Conservation (phyloP, 2,888 invertebrate species). For the Gymnosoma rotundatum region DNA sequence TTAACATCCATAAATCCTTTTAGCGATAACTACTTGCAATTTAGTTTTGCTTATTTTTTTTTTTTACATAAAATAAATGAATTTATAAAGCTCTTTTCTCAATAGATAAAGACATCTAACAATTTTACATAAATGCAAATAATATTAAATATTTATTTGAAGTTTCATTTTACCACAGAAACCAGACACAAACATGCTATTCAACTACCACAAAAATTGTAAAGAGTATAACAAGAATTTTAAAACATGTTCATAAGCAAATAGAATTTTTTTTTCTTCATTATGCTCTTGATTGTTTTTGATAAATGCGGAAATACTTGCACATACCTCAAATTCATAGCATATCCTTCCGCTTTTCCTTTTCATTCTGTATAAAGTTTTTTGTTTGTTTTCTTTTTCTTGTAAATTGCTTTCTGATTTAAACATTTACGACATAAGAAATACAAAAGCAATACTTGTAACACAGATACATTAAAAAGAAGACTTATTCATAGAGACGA, state of each 20-base stretch:
- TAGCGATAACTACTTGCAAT: neutral
- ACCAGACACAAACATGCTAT: neutral
- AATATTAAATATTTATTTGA: slow-evolving; percentile 37
- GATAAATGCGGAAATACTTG: slow-evolving; percentile 63
- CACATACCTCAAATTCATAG: slow-evolving; percentile 60
- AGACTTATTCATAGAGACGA: neutral
- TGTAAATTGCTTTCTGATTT: slow-evolving; percentile 44
- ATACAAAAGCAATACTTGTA: slow-evolving; percentile 29
- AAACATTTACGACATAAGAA: slow-evolving; percentile 51
- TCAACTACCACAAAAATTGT: slow-evolving; percentile 6
- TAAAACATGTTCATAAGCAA: neutral
- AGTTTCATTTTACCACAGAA: slow-evolving; percentile 23
- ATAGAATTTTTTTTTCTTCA: slow-evolving; percentile 9
- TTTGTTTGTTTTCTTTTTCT: neutral
- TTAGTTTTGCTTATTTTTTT: neutral
- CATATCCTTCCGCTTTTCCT: slow-evolving; percentile 60
- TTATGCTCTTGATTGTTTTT: slow-evolving; percentile 49
- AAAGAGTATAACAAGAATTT: too few species aligned
- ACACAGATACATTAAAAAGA: slow-evolving; percentile 5
- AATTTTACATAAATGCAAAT: slow-evolving; percentile 30
- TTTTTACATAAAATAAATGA: slow-evolving; percentile 9
- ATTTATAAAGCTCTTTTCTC: neutral
- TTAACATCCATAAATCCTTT: neutral
- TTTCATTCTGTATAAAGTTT: neutral
- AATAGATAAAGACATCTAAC: slow-evolving; percentile 22